Percentiles rank a stretch among this genome's conserved stretches.
phyloP scores from a whole-genome alignment of 2,797 vertebrate species.

The Channallabes apus region DNA sequence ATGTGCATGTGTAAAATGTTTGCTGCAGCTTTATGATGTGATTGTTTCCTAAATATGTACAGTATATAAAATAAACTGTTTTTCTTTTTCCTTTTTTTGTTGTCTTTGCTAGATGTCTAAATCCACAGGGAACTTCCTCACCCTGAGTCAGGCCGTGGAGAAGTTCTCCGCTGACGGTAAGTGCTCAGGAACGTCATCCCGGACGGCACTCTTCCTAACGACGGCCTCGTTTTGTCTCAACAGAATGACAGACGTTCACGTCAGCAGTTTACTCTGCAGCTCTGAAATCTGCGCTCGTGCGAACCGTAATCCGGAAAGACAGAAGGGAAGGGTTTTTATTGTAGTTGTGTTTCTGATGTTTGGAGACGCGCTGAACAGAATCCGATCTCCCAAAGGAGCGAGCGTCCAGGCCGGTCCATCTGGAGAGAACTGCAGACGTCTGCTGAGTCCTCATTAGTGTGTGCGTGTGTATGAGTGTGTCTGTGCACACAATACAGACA shows the following conservation, averaged over 20 bases:
- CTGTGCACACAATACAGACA: not conserved
- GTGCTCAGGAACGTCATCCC: slow-evolving; percentile 19
- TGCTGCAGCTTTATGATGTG: not conserved
- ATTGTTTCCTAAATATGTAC: not conserved
- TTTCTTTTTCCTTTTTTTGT: not conserved
- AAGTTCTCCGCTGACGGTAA: slow-evolving; percentile 98
- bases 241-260: not conserved
- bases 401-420: slow-evolving; percentile 25
- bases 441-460: slow-evolving; percentile 1
- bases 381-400: slow-evolving; percentile 18
- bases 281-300: not conserved
- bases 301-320: not conserved
- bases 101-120: slow-evolving; percentile 89
- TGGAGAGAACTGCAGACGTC: slow-evolving; percentile 35
- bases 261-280: slow-evolving; percentile 1
- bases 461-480: slow-evolving; percentile 11
- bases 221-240: not conserved
- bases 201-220: not conserved
- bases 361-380: slow-evolving; percentile 21
- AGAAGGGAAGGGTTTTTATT: not conserved
- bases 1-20: not conserved
- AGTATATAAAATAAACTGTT: no score
- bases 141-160: slow-evolving; percentile 83
- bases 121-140: slow-evolving; percentile 99
- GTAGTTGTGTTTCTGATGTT: slow-evolving; percentile 8